Conservation (phyloP, 2,888 invertebrate species). For the Dendrolimus pini region DNA sequence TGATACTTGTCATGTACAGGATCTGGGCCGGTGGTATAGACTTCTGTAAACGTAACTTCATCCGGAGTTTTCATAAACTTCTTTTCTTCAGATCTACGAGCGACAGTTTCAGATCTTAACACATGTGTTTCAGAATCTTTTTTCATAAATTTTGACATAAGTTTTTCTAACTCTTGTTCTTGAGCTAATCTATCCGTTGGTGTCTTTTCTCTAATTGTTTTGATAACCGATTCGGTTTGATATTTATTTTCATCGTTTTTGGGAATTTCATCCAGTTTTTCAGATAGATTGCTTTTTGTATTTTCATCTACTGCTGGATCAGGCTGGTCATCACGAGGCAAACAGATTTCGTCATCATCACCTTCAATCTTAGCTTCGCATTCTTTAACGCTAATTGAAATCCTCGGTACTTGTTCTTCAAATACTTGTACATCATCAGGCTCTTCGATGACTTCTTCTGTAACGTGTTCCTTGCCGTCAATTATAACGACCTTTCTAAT, state of each 20-base stretch:
- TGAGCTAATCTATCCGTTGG: constrained; percentile 17
- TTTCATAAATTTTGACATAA: constrained; percentile 41
- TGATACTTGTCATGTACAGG: constrained; percentile 24
- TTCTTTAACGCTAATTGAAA: constrained; percentile 80
- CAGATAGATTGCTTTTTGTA: constrained; percentile 7
- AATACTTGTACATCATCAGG: constrained; percentile 86
- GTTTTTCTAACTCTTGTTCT: constrained; percentile 24
- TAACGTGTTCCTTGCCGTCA: constrained; percentile 89
- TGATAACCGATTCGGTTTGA: constrained; percentile 5
- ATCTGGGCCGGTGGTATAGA: constrained; percentile 17
- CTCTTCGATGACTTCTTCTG: constrained; percentile 90
- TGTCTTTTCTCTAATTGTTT: constrained; percentile 1
- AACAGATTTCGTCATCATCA: constrained; percentile 7
- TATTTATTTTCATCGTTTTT: constrained; percentile 11
- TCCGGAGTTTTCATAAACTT: constrained; percentile 1
- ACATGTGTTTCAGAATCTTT: constrained; percentile 32
- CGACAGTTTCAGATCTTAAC: constrained; percentile 11
- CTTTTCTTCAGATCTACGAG: constrained; percentile 12
- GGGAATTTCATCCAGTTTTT: constrained; percentile 16
- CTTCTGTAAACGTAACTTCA: constrained; percentile 26
- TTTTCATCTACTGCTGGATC: constrained; percentile 5
- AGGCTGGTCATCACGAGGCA: too few species aligned
- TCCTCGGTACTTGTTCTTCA: constrained; percentile 83
- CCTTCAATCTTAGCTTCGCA: constrained; percentile 58
- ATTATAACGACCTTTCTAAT: constrained; percentile 86